Percentiles rank a stretch among this genome's conserved stretches.
phyloP scores from a whole-genome alignment of 2,113 vertebrate genomes.

The Aleadryas rufinucha region DNA sequence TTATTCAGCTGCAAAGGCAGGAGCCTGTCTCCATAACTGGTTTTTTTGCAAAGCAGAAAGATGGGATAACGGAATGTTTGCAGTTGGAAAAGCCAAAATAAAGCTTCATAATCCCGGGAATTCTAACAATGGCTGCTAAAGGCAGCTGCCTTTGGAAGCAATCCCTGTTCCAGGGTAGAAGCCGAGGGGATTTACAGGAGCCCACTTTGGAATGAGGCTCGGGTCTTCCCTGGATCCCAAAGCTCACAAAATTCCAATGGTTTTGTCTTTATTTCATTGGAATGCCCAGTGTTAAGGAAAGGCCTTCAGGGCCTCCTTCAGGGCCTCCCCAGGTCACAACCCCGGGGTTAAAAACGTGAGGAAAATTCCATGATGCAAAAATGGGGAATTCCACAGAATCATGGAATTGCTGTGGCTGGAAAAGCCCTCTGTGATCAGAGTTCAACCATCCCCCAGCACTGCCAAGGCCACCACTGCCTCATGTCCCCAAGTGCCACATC shows the following conservation, averaged over 20 bases:
- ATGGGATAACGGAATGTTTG: not conserved
- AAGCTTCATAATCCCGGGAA: not conserved
- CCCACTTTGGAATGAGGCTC: rapidly evolving
- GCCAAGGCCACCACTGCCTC: not conserved
- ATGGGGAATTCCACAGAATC: rapidly evolving
- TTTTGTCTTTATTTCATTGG: not conserved
- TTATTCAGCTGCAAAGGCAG: not conserved
- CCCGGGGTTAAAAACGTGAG: rapidly evolving
- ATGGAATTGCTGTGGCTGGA: not conserved
- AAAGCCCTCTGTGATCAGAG: rapidly evolving
- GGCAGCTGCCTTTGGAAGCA: not conserved
- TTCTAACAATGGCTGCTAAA: not conserved
- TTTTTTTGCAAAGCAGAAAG: not conserved
- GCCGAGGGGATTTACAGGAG: rapidly evolving
- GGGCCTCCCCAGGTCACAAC: too few relatives aligned
- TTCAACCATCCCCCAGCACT: not conserved
- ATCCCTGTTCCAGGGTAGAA: not conserved
- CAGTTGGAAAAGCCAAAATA: not conserved
- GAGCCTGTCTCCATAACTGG: not conserved
- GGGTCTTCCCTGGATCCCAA: not conserved
- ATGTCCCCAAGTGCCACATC: not conserved
- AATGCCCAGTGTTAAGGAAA: rapidly evolving
- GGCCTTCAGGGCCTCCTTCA: too few relatives aligned
- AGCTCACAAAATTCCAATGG: rapidly evolving
- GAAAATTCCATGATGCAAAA: rapidly evolving